Base-by-base conservation (phyloP, 2,888 invertebrate species). In the Therioaphis trifolii region DNA sequence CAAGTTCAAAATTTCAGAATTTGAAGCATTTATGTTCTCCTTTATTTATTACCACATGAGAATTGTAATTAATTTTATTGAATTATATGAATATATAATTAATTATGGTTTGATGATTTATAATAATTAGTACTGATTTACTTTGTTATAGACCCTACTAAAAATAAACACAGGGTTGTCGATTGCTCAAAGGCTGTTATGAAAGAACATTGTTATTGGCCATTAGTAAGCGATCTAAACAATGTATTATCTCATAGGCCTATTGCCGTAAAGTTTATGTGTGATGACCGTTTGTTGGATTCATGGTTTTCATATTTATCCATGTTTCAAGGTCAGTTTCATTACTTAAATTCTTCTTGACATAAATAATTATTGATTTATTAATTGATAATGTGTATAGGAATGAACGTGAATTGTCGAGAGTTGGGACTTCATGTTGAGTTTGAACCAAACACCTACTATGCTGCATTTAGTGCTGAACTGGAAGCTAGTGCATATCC, bases 131-230 rank as follows among this genome's bases (percentile, higher is more conserved):
- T n/a, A n/a, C n/a, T n/a, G n/a, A n/a, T 27, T 43, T 5, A 21
- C 18, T 71, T 46, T 40, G 0, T 88, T 88, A 58, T 87, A 93
- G 93, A 94, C 89, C 92, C 93, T 2, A 91, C 91, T 29, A 93
- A 92, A 87, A 96, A 96, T 88, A 93, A 93, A 87, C 97, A 97
- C 89, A 93, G 92, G 87, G 97, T 98, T 29, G 97, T 98, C 74
- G 96, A 98, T 88, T 98, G 98, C 88, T 94, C 94, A 18, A 92
- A 94, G 86, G 92, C 94, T 85, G 95, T 97, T 29, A 97, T 99
- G 96, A 97, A 96, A 90, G 96, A 98, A 88, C 98, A 99, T 89
- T 97, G 97, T 89, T 98, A 98, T 89, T 99, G 98, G 98, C 98
- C 98, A 0, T 91, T 98, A 11, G 97, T 98, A 52, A 97, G 97